These are phyloP conservation scores for Quadroppia sp. DNA, from an alignment of 2,888 invertebrate genomes.

Conservation along the genomic window DNA sequence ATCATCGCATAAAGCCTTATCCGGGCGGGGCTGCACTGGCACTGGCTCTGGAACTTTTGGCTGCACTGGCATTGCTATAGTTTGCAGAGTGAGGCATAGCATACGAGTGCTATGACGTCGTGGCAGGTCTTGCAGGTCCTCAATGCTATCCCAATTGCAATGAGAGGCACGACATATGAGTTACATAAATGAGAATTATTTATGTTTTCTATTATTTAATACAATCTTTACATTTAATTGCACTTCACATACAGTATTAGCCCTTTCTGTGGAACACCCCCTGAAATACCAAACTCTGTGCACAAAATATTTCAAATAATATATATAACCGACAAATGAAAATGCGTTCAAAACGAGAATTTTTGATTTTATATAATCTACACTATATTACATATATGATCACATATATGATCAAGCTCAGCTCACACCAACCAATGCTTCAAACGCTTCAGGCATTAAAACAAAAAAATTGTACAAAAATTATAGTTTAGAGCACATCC, in stretches of 20 bases:
- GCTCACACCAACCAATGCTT: conserved; percentile 6
- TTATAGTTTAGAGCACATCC: not conserved
- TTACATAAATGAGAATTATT: conserved; percentile 7
- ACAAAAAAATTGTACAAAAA: conserved; percentile 21
- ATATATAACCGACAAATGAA: not conserved
- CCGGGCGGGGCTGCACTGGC: conserved; percentile 21
- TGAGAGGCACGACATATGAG: conserved; percentile 12
- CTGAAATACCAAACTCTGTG: conserved; percentile 7
- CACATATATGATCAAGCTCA: too few species aligned
- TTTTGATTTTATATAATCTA: too few species aligned
- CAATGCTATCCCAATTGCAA: not conserved
- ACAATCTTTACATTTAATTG: conserved; percentile 7
- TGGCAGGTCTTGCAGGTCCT: conserved; percentile 20
- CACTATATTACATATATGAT: too few species aligned
- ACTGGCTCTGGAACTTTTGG: too few species aligned
- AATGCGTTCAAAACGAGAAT: not conserved
- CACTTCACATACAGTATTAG: not conserved
- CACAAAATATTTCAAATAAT: not conserved
- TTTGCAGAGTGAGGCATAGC: not conserved
- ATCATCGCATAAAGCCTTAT: conserved; percentile 25
- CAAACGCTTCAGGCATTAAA: conserved; percentile 13
- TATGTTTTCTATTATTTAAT: conserved; percentile 27
- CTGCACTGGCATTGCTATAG: not conserved
- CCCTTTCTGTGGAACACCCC: conserved; percentile 15
- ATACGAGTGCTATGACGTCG: not conserved